Evolutionary conservation across 2,113 vertebrate species (phyloP).

Genomic region (Anarrhichthys ocellatus): DNA sequence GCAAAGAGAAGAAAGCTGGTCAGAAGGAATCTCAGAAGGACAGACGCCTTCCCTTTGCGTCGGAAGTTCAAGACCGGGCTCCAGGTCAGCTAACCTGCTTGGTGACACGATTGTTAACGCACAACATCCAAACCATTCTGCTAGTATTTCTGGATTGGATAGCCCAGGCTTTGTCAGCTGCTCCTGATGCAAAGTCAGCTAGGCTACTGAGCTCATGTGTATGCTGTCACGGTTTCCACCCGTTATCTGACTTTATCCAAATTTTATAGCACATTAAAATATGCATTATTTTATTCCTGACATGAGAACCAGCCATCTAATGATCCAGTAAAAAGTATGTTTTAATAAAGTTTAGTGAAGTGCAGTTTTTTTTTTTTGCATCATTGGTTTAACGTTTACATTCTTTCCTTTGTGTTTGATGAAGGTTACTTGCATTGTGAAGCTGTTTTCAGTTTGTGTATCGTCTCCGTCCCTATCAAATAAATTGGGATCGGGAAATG

Average conservation of each 20-base stretch:
- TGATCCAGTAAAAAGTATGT: not conserved
- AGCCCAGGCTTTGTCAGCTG: constrained; percentile 48
- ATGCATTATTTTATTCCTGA: not conserved
- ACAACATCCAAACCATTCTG: not conserved
- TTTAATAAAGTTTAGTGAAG: not conserved
- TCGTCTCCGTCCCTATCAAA: not conserved
- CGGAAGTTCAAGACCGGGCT: constrained; percentile 13
- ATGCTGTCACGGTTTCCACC: constrained; percentile 12
- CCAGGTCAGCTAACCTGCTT: constrained; percentile 38
- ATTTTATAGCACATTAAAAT: not conserved
- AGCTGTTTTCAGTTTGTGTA: not conserved
- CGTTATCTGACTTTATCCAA: not conserved
- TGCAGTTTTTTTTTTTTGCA: not conserved
- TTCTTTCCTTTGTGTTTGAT: not conserved
- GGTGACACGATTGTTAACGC: not conserved
- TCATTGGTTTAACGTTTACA: not conserved
- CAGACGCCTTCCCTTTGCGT: constrained; percentile 26
- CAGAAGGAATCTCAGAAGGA: constrained; percentile 87
- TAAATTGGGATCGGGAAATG: not conserved
- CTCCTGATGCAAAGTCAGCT: constrained; percentile 44
- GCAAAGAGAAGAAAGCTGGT: constrained; percentile 61
- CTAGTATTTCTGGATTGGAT: constrained; percentile 29
- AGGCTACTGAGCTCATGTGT: constrained; percentile 25
- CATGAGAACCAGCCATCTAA: not conserved
- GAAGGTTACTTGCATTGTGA: not conserved